Evolutionary conservation across 2,888 invertebrate species (phyloP), one percentile per base, ranked within the genome.

Genomic region (Sipha maydis): DNA sequence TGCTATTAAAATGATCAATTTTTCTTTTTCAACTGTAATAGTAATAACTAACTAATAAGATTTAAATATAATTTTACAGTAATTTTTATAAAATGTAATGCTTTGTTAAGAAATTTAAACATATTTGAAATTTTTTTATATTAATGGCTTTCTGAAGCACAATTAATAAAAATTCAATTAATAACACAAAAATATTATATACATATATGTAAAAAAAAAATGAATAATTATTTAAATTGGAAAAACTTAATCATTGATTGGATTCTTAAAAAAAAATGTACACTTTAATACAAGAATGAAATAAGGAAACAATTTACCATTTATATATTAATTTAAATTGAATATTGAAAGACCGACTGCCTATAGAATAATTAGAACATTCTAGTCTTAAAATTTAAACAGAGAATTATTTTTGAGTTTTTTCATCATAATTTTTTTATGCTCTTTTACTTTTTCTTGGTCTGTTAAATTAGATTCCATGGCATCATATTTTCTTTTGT

Each of bases 401-500:
- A 88, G 19, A 31, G 88, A 67, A 14, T 88, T 88, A n/a, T 31
- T 82, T 75, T 88, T 88, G 14, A 88, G n/a, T 88, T 76, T 80
- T 41, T 76, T 82, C 11, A 82, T 76, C 88, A 82, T 88, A 17
- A 0, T n/a, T 75, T 75, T 82, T 48, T 82, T 88, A 1, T 1
- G 69, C 11, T 82, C 54, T 48, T 61, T n/a, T 25, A 61, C 31
- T n/a, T 4, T 56, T 75, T 82, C 61, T 77, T 77, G 31, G 38
- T 48, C 21, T 7, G 5, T 1, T 48, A 0, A 25, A 54, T 54
- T 69, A 34, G 48, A 78, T 75, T 88, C 88, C 14, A 25, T 67
- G 25, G 73, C 38, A n/a, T 61, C 61, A 67, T 82, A 82, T 67
- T 88, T 88, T 82, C 88, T 88, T 82, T 88, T 88, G 3, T 38